Base-by-base conservation (phyloP, 2,888 invertebrate genomes). In the Argyresthia albistria region DNA sequence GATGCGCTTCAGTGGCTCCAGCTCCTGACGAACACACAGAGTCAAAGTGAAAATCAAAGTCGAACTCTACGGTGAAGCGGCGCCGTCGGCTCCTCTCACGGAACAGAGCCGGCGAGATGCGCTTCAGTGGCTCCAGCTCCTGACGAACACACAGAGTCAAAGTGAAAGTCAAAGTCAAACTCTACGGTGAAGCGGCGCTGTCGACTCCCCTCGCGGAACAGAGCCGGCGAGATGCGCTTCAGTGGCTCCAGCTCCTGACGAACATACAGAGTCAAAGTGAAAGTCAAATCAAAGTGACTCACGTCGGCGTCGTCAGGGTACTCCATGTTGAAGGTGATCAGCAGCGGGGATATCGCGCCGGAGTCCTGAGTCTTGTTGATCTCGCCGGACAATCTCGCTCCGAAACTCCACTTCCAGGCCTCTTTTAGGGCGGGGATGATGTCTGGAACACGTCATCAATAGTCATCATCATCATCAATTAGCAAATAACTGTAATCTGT, bases 351-450 rank as follows among this genome's bases (percentile, higher is more conserved):
- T 8, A 86, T 77, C 8, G 89, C 83, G 0, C 90, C 89, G 9
- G 88, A 89, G 60, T 92, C 90, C 57, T 91, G 86, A 11, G 71
- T 70, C 67, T 90, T 91, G 11, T 76, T 73, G 0, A 93, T 75
- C 48, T 74, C 67, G 11, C 77, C 55, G 12, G 91, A 90, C 16
- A 96, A 73, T 52, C 78, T 75, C 0, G 89, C 81, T 51, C 92
- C 91, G 52, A 92, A 88, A 10, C 91, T 88, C 86, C 92, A 91
- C 73, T 95, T 95, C 90, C 95, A 95, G 0, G 93, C 92, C 69
- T 95, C 95, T 68, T 96, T 97, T 0, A 94, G 69, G 0, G 91
- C 82, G 14, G 90, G 89, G 25, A 25, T 6, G 6, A 25, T 25
- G 25, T 25, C 25, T 25, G 25, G 6, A 25, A 25, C 25, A 25